Base-by-base conservation (phyloP, 1,140 invertebrate genomes). In the Protaetia brevitarsis region DNA sequence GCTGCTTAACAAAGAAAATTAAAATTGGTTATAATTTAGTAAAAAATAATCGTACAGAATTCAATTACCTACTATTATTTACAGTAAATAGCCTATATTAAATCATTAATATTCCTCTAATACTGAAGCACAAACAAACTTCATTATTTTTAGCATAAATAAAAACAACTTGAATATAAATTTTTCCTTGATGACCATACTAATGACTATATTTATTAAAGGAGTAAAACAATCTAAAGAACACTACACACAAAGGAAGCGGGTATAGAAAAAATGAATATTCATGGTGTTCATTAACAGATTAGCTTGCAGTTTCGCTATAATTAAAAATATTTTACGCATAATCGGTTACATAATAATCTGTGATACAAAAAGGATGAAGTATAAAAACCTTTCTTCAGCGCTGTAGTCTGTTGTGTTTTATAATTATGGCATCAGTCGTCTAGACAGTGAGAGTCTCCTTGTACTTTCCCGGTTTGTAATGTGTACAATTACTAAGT, bases 271-370 rank as follows among this genome's bases (percentile, higher is more conserved):
- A 19, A 45, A 45, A 45, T 45, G 41, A 45, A 45, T 45, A 45
- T 45, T 45, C 41, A 45, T 45, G 41, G 0, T 19, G 16, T 45
- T 45, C 41, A 45, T 45, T 45, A 45, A 45, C 7, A 45, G 10
- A 45, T 45, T 45, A 45, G 10, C 41, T 45, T 45, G 41, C 41
- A 45, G 19, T 45, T 19, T 45, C 23, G 13, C 41, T 45, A 45
- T 45, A 19, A 45, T 45, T 45, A 45, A 45, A 45, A 45, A 45
- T 45, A 45, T 45, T 45, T 45, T 45, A 45, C 41, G 41, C 41
- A 45, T 45, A 45, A 45, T 45, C 13, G 41, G 41, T 19, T 45
- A 23, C 23, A 19, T 13, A 10, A 19, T 3, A 13, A 45, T 0
- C 23, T 19, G 13, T 45, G 37, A 5, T 41, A 13, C 13, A 41